phyloP scores from a whole-genome alignment of 2,888 invertebrate species.

The Catocala sponsa region DNA sequence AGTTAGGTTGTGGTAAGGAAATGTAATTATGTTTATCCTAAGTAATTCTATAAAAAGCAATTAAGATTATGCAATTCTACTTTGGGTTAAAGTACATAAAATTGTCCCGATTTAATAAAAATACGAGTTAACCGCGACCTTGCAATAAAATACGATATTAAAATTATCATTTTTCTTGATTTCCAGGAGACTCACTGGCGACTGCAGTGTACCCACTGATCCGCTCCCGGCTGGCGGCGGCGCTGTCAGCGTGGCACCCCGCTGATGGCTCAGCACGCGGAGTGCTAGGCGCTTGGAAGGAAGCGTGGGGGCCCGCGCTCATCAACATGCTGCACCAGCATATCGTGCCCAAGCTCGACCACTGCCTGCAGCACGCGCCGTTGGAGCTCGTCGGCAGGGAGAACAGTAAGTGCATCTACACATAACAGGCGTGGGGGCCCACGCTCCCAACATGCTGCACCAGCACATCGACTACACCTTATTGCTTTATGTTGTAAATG shows the following conservation, averaged over 20 bases:
- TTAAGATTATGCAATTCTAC: too few species aligned
- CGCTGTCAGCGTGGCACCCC: constrained; percentile 98
- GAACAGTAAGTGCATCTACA: constrained; percentile 63
- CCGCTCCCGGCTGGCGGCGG: constrained; percentile 95
- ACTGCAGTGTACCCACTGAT: constrained; percentile 95
- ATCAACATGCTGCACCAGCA: constrained; percentile 93
- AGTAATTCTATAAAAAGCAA: too few species aligned
- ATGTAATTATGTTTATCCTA: too few species aligned
- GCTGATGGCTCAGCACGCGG: constrained; percentile 97
- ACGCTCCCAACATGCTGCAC: constrained; percentile 90
- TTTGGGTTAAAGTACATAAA: too few species aligned
- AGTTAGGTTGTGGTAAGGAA: too few species aligned
- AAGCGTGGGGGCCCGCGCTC: constrained; percentile 85
- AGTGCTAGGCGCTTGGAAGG: constrained; percentile 96
- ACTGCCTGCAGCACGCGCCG: constrained; percentile 87
- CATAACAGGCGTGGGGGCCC: constrained; percentile 79
- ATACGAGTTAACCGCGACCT: too few species aligned
- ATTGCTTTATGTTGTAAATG: too few species aligned
- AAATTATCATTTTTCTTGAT: too few species aligned
- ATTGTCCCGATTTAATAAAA: too few species aligned
- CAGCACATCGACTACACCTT: constrained; percentile 90
- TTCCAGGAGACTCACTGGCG: constrained; percentile 79
- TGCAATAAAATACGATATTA: too few species aligned
- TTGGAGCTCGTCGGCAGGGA: constrained; percentile 74
- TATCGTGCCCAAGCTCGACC: constrained; percentile 95